Evolutionary conservation across 2,888 invertebrate genomes (phyloP).

Genomic region (Acrobeloides nanus): DNA sequence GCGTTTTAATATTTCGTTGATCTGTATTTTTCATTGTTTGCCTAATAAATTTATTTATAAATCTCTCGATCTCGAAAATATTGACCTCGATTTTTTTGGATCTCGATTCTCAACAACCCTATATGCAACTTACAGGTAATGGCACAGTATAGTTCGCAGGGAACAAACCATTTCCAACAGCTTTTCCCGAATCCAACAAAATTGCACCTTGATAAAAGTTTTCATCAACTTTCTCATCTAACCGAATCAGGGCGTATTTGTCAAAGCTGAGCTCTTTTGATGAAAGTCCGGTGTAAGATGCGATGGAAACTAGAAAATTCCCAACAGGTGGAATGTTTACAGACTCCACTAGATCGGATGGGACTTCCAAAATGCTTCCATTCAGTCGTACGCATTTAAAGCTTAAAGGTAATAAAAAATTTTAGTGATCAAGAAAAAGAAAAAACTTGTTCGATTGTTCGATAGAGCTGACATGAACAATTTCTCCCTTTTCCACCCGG

Average conservation of each 20-base stretch:
- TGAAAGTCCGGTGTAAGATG: conserved; percentile 2
- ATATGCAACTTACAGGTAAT: conserved; percentile 9
- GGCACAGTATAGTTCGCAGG: conserved; percentile 5
- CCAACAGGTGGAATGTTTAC: not conserved
- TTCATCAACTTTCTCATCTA: conserved; percentile 17
- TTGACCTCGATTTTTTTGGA: too few species aligned
- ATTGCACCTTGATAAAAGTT: conserved; percentile 9
- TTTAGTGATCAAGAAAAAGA: not conserved
- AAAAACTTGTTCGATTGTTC: not conserved
- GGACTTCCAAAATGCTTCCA: not conserved
- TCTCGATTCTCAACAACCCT: not conserved
- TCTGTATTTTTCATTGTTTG: too few species aligned
- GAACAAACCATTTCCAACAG: conserved; percentile 14
- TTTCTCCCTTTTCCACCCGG: not conserved
- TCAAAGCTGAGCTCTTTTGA: conserved; percentile 5
- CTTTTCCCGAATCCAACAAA: conserved; percentile 15
- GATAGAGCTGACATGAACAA: not conserved
- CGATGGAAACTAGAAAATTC: conserved; percentile 3
- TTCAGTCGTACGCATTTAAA: not conserved
- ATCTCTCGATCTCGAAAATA: too few species aligned
- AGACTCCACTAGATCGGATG: not conserved
- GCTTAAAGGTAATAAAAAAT: not conserved
- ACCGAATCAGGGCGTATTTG: conserved; percentile 10
- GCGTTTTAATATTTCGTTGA: too few species aligned
- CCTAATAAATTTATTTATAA: too few species aligned